Base-by-base conservation (phyloP, 2,888 invertebrate genomes). In the Coenonympha arcania region DNA sequence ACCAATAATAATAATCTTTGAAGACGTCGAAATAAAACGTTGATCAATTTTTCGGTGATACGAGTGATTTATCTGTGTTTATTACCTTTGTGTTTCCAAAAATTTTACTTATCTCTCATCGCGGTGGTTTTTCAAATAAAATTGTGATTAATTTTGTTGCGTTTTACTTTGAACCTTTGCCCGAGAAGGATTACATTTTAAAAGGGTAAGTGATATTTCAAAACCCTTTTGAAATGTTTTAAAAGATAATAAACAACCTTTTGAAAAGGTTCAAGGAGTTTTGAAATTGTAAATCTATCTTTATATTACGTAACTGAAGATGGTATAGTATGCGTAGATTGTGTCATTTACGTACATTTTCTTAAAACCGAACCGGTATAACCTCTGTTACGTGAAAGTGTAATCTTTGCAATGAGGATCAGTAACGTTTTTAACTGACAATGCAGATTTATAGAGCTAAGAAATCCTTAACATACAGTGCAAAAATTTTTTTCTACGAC, bases 381-480 rank as follows among this genome's bases (percentile, higher is more conserved):
- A 6, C n/a, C n/a, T n/a, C 42, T 39, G 24, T 50, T 50, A 45
- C 45, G 39, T 40, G 26, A 45, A 24, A 11, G 9, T 15, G 47
- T 34, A 18, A 40, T 45, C 13, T 44, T 34, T 2, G 20, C 42
- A 43, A 43, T n/a, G n/a, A n/a, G n/a, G n/a, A n/a, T n/a, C n/a
- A n/a, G n/a, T n/a, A n/a, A n/a, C n/a, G n/a, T n/a, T n/a, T n/a
- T n/a, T n/a, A n/a, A n/a, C n/a, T n/a, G n/a, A n/a, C n/a, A n/a
- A n/a, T n/a, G n/a, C n/a, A n/a, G n/a, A n/a, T n/a, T n/a, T n/a
- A n/a, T n/a, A n/a, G n/a, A n/a, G n/a, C n/a, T n/a, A n/a, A n/a
- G n/a, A n/a, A n/a, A n/a, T n/a, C n/a, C n/a, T n/a, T n/a, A n/a
- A n/a, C n/a, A n/a, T n/a, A n/a, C n/a, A n/a, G n/a, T n/a, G n/a